These are phyloP conservation scores for Stegophylla sp. DNA, from an alignment of 2,888 invertebrate genomes.

Conservation along the genomic window DNA sequence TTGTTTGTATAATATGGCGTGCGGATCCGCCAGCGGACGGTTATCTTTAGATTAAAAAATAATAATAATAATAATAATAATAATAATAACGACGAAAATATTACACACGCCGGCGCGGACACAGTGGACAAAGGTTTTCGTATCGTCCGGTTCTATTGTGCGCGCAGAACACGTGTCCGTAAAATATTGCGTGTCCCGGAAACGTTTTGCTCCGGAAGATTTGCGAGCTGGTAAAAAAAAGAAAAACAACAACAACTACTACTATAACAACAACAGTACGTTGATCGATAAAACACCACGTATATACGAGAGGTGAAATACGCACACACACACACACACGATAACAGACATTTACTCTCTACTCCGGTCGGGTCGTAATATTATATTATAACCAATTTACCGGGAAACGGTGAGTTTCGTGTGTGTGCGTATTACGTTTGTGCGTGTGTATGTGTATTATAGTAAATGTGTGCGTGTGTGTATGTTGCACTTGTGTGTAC, in stretches of 20 bases:
- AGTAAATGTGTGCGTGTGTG: neutral
- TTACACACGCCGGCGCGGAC: neutral
- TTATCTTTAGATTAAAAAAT: slow-evolving; percentile 1
- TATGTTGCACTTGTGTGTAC: too few species aligned
- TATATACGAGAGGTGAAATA: too few species aligned
- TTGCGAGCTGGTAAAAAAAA: neutral
- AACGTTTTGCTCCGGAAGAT: slow-evolving; percentile 32
- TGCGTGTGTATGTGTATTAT: too few species aligned
- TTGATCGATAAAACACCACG: slow-evolving; percentile 32
- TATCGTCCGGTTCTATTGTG: slow-evolving; percentile 19
- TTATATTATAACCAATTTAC: slow-evolving; percentile 8
- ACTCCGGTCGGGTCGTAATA: slow-evolving; percentile 6
- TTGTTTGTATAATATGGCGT: too few species aligned
- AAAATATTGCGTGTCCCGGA: slow-evolving; percentile 26
- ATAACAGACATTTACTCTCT: neutral
- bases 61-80: neutral
- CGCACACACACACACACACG: neutral
- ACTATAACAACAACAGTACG: neutral
- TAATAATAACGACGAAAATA: slow-evolving; percentile 3
- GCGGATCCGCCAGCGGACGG: too few species aligned
- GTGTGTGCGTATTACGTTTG: neutral
- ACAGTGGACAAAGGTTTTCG: slow-evolving; percentile 3
- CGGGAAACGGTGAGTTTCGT: neutral
- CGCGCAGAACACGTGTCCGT: neutral
- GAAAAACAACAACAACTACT: too few species aligned